Base-by-base conservation (phyloP, 2,888 invertebrate species). In the Zeuzera pyrina region DNA sequence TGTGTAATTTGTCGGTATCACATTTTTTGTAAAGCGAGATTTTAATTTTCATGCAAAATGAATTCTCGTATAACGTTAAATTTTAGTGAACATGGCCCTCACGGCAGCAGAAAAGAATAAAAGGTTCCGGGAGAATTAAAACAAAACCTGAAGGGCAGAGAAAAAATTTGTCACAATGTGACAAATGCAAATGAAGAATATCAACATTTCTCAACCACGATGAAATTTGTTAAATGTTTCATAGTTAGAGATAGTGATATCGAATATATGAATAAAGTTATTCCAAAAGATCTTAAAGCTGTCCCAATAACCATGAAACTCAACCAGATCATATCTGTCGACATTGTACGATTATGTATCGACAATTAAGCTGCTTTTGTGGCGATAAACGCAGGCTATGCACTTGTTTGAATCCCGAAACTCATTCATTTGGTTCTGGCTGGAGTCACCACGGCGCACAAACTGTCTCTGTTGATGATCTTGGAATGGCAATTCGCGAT, bases 141-240 rank as follows among this genome's bases (percentile, higher is more conserved):
- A n/a, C n/a, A n/a, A n/a, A n/a, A n/a, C n/a, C n/a, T n/a, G n/a
- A n/a, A n/a, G n/a, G n/a, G n/a, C n/a, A n/a, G n/a, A n/a, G n/a
- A n/a, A n/a, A n/a, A n/a, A n/a, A n/a, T n/a, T n/a, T n/a, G n/a
- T n/a, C 11, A 16, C 6, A 41, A 43, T 30, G 26, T 41, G 10
- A 12, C 6, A 30, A 33, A 38, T 27, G 40, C 38, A 29, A 31
- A 14, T 14, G 35, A 41, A 30, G 35, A 34, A 5, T 29, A 38
- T 29, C 19, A 36, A 15, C 24, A 22, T 28, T 30, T 41, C 29
- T 30, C 29, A 31, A 26, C 15, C 1, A 32, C 25, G 29, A 32
- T 36, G 34, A 39, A 34, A 30, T 24, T 32, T 30, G 34, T 36
- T 15, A 27, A 36, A 39, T 28, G 22, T 30, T 32, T 35, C 28